Evolutionary conservation across 2,797 vertebrate genomes (phyloP).

Genomic region (Sebastes cheni): DNA sequence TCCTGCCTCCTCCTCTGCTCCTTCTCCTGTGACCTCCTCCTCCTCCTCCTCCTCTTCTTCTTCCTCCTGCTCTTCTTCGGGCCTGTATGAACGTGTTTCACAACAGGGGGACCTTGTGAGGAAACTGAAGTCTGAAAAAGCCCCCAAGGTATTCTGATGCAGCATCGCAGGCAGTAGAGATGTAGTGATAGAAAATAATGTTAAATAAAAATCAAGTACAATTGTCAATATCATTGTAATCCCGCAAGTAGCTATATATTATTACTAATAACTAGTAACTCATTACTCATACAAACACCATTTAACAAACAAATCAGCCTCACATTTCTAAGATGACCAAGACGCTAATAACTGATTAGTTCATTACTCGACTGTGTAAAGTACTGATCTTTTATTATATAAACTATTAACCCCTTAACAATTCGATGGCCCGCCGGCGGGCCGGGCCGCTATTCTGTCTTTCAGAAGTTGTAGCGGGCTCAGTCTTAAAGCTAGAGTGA

Average conservation of each 20-base stretch:
- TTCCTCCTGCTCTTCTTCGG: slow-evolving; percentile 35
- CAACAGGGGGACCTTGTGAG: slow-evolving; percentile 85
- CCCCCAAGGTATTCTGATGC: slow-evolving; percentile 81
- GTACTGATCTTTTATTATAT: fast-evolving
- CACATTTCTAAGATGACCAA: neutral
- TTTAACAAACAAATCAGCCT: neutral
- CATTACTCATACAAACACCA: neutral
- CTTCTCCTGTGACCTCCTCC: slow-evolving; percentile 12
- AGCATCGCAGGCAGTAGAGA: neutral
- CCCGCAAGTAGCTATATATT: neutral
- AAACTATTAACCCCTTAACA: no score
- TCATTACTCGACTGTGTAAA: neutral
- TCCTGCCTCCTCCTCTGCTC: slow-evolving; percentile 29
- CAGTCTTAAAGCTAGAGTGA: no score
- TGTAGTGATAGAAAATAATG: neutral
- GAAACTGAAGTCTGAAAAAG: slow-evolving; percentile 85
- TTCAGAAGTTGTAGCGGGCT: no score
- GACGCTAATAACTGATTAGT: fast-evolving
- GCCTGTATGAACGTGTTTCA: slow-evolving; percentile 76
- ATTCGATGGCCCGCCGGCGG: no score
- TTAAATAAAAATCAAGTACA: neutral
- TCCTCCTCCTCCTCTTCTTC: slow-evolving; percentile 28
- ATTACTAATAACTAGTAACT: neutral
- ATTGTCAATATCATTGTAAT: neutral
- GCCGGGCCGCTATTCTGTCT: no score